Base-by-base conservation (phyloP, 2,888 invertebrate species). In the Euplagia quadripunctaria region DNA sequence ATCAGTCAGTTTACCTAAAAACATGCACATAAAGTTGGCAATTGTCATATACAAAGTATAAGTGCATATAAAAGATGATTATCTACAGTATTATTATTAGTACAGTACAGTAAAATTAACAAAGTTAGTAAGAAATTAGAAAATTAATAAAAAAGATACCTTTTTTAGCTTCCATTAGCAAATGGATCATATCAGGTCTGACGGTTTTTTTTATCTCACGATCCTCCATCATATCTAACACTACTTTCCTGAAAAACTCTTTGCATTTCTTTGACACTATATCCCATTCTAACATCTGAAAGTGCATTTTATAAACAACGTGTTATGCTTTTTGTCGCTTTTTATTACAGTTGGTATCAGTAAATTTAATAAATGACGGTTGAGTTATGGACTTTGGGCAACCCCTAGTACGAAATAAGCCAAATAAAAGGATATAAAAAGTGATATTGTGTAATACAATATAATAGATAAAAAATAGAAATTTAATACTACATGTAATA, bases 101-200 rank as follows among this genome's bases (percentile, higher is more conserved):
- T 6, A 55, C 3, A 12, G 42, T n/a, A 68, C 5, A 12, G 43
- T 31, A 12, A 16, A 49, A 0, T 51, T 16, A 51, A 14, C 20
- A 9, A n/a, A 49, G 1, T 49, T 16, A 43, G 31, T 46, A 3
- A 63, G 9, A 63, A 51, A 52, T 51, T 42, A 8, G 16, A n/a
- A 16, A 20, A 42, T 65, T 46, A 46, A 46, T 43, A 46, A 8
- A 16, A 20, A 41, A 16, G 20, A 14, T 63, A 91, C 94, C 95
- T 87, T 94, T 94, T 76, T 93, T 94, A 14, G 96, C 95, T 83
- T 96, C 96, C 92, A 96, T 92, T 0, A 97, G 87, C 6, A 97
- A 78, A 74, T 97, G 94, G n/a, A 97, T 96, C 96, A 97, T 96
- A 74, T 96, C 96, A 6, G 93, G 93, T n/a, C 96, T 89, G 12